Conservation (phyloP, 2,888 invertebrate genomes). For the Aplocera efformata region DNA sequence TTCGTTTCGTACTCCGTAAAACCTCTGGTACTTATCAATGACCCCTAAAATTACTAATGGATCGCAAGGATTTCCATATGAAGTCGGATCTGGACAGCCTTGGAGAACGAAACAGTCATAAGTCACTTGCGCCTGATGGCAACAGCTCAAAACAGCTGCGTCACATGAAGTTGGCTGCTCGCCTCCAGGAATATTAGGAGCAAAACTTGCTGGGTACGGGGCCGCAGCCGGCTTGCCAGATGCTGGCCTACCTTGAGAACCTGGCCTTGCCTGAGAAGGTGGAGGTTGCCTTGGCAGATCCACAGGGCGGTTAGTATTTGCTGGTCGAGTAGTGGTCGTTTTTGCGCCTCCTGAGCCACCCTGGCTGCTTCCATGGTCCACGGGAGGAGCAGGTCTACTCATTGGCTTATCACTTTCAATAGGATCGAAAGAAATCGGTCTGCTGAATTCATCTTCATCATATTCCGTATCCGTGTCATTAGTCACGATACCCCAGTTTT, state of each 20-base stretch:
- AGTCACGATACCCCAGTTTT: constrained; percentile 56
- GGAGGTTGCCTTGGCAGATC: constrained; percentile 7
- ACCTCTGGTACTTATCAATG: constrained; percentile 49
- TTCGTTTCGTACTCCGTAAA: constrained; percentile 44
- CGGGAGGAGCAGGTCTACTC: constrained; percentile 45
- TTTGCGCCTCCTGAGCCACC: constrained; percentile 25
- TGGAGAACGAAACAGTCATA: constrained; percentile 53
- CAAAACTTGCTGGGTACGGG: constrained; percentile 16
- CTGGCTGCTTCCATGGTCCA: constrained; percentile 52
- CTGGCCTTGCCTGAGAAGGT: neutral
- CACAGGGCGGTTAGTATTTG: constrained; percentile 4
- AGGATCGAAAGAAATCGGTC: constrained; percentile 56
- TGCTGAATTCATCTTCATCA: constrained; percentile 37
- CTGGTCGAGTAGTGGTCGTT: constrained; percentile 11
- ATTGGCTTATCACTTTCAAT: constrained; percentile 37
- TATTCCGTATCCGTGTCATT: constrained; percentile 40
- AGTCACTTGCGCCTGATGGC: constrained; percentile 47
- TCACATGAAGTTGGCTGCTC: constrained; percentile 49
- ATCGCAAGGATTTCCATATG: constrained; percentile 55
- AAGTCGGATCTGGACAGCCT: constrained; percentile 69
- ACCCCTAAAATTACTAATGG: constrained; percentile 43
- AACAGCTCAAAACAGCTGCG: constrained; percentile 57
- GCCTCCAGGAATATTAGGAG: constrained; percentile 7
- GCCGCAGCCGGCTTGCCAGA: neutral
- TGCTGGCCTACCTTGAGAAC: constrained; percentile 1